Conservation (phyloP, 2,888 invertebrate species). For the Agriotes lineatus region DNA sequence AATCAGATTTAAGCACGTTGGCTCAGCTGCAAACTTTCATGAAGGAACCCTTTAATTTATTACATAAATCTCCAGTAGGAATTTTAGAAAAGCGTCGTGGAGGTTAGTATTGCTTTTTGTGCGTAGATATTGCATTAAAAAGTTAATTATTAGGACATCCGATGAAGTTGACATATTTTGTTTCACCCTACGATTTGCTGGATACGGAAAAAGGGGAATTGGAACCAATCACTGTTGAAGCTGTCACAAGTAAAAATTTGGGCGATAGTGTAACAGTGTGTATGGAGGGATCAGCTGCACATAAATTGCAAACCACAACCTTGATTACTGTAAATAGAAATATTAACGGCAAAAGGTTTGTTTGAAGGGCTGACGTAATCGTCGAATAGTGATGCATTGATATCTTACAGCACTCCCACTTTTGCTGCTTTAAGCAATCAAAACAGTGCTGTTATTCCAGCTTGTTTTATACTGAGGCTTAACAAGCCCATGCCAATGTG, state of each 20-base stretch:
- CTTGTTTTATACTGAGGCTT: slow-evolving; percentile 85
- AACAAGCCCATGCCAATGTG: slow-evolving; percentile 91
- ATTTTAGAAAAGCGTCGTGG: slow-evolving; percentile 85
- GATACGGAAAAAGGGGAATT: slow-evolving; percentile 81
- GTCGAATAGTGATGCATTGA: not conserved
- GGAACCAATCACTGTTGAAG: slow-evolving; percentile 81
- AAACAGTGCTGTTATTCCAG: slow-evolving; percentile 92
- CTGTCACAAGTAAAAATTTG: slow-evolving; percentile 76
- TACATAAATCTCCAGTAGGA: slow-evolving; percentile 92
- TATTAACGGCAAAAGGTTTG: slow-evolving; percentile 78
- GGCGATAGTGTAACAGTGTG: slow-evolving; percentile 92
- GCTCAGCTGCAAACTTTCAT: slow-evolving; percentile 83
- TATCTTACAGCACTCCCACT: slow-evolving; percentile 75
- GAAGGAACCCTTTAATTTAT: slow-evolving; percentile 78
- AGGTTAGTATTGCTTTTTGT: slow-evolving; percentile 77
- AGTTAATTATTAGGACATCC: no score
- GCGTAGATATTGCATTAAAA: slow-evolving; percentile 72
- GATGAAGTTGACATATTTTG: slow-evolving; percentile 94
- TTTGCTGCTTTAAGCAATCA: slow-evolving; percentile 84
- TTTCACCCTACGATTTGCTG: slow-evolving; percentile 91
- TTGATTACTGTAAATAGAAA: slow-evolving; percentile 79
- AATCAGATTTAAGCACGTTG: slow-evolving; percentile 87
- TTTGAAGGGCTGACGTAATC: not conserved
- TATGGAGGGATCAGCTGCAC: slow-evolving; percentile 88
- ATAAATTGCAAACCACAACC: slow-evolving; percentile 83